Evolutionary conservation across 2,888 invertebrate genomes (phyloP).

Genomic region (Macrophya annulata): DNA sequence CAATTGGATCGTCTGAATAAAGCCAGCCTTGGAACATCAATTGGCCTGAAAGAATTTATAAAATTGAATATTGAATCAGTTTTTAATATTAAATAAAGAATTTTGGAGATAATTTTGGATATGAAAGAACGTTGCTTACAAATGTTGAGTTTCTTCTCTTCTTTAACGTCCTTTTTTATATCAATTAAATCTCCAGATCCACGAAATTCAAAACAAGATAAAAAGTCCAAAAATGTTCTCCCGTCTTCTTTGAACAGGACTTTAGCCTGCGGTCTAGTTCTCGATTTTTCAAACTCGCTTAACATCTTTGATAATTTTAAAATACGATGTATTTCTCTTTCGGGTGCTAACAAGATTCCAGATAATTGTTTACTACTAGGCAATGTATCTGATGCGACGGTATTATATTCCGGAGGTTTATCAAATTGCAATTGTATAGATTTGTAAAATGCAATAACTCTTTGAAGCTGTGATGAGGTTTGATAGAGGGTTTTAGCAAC

Average conservation of each 20-base stretch:
- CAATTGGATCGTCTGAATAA: constrained; percentile 75
- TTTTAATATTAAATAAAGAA: background rate
- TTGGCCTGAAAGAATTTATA: constrained; percentile 71
- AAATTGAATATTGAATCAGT: background rate
- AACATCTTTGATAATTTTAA: constrained; percentile 74
- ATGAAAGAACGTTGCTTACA: constrained; percentile 66
- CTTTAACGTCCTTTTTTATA: constrained; percentile 78
- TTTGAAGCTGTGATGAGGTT: constrained; percentile 69
- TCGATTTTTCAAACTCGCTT: constrained; percentile 64
- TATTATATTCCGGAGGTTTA: constrained; percentile 71
- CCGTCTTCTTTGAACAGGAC: constrained; percentile 77
- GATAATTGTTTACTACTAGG: constrained; percentile 68
- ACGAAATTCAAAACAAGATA: constrained; percentile 77
- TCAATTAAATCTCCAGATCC: constrained; percentile 71
- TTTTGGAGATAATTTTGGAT: background rate
- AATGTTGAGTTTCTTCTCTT: constrained; percentile 77
- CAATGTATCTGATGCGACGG: constrained; percentile 66
- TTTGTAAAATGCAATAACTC: constrained; percentile 73
- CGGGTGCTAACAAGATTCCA: constrained; percentile 72
- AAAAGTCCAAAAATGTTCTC: constrained; percentile 73
- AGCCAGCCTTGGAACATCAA: constrained; percentile 78
- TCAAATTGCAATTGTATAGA: constrained; percentile 70
- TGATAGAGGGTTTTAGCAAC: constrained; percentile 69
- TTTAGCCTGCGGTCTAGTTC: constrained; percentile 65
- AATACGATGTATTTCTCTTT: constrained; percentile 77